Percentiles rank a stretch among this genome's conserved stretches.
These are phyloP conservation scores for Frankliniella fusca DNA, from an alignment of 2,888 invertebrate genomes.

Conservation along the genomic window DNA sequence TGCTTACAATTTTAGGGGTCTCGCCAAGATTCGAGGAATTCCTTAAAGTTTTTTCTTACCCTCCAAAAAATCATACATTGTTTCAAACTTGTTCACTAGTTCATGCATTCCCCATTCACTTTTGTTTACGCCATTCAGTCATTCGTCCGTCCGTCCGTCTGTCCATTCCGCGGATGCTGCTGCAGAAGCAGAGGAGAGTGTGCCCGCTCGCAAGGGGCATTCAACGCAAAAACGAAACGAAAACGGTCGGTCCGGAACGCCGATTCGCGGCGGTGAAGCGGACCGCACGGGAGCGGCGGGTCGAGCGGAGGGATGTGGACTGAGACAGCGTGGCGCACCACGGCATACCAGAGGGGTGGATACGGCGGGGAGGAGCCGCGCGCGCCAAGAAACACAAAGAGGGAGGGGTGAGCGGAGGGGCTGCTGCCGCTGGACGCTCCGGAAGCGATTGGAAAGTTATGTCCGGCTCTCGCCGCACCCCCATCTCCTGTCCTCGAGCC, in stretches of 20 bases:
- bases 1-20: too few relatives aligned
- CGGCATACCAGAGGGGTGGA: not conserved
- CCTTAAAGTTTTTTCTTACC: too few relatives aligned
- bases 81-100: too few relatives aligned
- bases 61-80: too few relatives aligned
- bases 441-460: constrained; percentile 18
- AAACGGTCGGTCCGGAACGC: constrained; percentile 7
- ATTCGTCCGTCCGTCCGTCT: too few relatives aligned
- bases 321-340: not conserved
- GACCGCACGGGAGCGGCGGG: not conserved
- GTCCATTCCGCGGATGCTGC: too few relatives aligned
- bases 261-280: not conserved
- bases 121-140: too few relatives aligned
- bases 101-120: too few relatives aligned
- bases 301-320: not conserved
- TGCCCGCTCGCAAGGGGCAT: too few relatives aligned
- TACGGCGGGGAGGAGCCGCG: not conserved
- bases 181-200: too few relatives aligned
- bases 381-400: not conserved
- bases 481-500: not conserved
- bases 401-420: not conserved
- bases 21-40: too few relatives aligned
- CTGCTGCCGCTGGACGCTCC: not conserved
- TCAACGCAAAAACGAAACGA: not conserved
- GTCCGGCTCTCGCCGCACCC: not conserved